Base-by-base conservation (phyloP, 2,888 invertebrate genomes). In the Folsomia manolachei region DNA sequence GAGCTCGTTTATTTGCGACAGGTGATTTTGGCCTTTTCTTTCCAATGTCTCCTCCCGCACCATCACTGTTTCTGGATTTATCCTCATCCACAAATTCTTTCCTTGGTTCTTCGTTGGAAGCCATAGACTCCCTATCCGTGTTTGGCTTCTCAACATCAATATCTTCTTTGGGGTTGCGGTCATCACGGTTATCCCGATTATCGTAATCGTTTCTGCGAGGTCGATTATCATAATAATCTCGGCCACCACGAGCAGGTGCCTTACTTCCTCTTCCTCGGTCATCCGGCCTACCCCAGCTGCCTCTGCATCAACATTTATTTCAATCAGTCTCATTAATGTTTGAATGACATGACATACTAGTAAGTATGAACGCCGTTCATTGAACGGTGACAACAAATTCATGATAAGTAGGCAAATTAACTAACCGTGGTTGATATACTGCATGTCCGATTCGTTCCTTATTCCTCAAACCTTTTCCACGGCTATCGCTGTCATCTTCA, bases 1-100 rank as follows among this genome's bases (percentile, higher is more conserved):
- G 21, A 27, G 78, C 68, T 81, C 70, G 69, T 78, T 80, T 53
- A 83, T 83, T 63, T 14, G 72, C 75, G 27, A 71, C 73, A 51
- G 78, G 78, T n/a, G 75, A 75, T 53, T 77, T 77, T 21, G 66
- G 66, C 4, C 39, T 69, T 60, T 76, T 73, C 27, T 74, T 74
- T 0, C 53, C 64, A 23, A 11, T 0, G 19, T 63, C 66, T 14
- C 63, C 61, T 14, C 63, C 61, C 24, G 67, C 66, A 24, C 27
- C 27, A 7, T 71, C 72, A 26, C 63, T 70, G 11, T 70, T 67
- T 25, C 53, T 65, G 39, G 53, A 61, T 51, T 76, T 74, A 23
- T 62, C 68, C 19, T 60, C n/a, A 26, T 70, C 71, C 21, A 51
- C 70, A 70, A 11, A 71, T 53, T 71, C 73, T 52, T 75, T 73